Evolutionary conservation across 2,797 vertebrate genomes (phyloP).

Genomic region (Platyrinchus mystaceus): DNA sequence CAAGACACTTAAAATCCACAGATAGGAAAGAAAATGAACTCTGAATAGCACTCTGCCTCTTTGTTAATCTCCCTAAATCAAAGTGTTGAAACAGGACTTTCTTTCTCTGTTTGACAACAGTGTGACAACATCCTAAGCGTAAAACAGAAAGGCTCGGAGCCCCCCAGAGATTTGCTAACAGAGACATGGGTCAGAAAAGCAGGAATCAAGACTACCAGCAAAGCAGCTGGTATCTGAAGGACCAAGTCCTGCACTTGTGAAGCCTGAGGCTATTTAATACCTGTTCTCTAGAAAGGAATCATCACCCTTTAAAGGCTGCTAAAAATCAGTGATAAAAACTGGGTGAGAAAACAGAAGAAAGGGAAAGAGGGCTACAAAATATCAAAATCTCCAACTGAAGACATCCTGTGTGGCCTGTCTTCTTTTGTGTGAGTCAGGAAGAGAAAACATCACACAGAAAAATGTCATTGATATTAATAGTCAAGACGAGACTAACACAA

Average conservation of each 20-base stretch:
- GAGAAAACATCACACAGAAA: background rate
- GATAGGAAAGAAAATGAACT: background rate
- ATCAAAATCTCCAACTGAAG: background rate
- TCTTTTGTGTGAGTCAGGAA: constrained; percentile 11
- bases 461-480: constrained; percentile 37
- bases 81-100: background rate
- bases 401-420: constrained; percentile 25
- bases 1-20: background rate
- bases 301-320: background rate
- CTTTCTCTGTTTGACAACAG: background rate
- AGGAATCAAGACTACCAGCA: background rate
- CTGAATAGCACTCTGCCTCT: background rate
- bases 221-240: background rate
- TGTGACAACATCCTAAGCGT: background rate
- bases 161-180: background rate
- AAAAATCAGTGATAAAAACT: background rate
- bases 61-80: background rate
- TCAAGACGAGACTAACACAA: background rate
- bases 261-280: background rate
- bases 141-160: background rate
- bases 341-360: background rate
- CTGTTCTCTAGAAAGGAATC: background rate
- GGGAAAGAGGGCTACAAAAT: background rate
- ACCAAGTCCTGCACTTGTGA: background rate
- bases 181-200: background rate